phyloP scores from a whole-genome alignment of 2,797 vertebrate species.

The Hylomyscus alleni region DNA sequence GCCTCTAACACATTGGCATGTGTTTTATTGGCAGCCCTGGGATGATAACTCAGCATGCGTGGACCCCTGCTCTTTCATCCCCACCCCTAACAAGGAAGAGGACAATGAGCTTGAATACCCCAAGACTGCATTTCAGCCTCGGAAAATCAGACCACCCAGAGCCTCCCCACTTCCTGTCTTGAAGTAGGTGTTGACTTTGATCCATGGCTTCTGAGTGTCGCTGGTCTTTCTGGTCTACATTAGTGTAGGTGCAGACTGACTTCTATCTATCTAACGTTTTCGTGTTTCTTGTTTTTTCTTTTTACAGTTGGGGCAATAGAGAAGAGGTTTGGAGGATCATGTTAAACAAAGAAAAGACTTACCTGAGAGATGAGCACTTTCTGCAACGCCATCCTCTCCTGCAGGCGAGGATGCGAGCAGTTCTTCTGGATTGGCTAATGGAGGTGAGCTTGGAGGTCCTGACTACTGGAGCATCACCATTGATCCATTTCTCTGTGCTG shows the following conservation, averaged over 20 bases:
- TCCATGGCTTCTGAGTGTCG: not conserved
- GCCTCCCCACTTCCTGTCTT: constrained; percentile 94
- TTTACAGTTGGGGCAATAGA: constrained; percentile 95
- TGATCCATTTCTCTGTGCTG: not conserved
- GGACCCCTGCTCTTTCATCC: constrained; percentile 92
- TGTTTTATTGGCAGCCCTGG: constrained; percentile 83
- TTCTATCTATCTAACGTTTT: not conserved
- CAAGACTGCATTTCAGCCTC: constrained; percentile 66
- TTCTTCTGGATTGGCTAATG: constrained; percentile 99
- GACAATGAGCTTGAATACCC: constrained; percentile 85
- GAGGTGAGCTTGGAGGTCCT: constrained; percentile 91
- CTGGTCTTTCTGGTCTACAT: not conserved
- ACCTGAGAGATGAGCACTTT: constrained; percentile 92
- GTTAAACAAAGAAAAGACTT: constrained; percentile 94
- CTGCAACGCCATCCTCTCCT: constrained; percentile 96
- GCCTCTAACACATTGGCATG: not conserved
- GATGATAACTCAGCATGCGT: constrained; percentile 84
- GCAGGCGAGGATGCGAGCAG: constrained; percentile 96
- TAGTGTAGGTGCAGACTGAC: not conserved
- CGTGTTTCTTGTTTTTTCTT: not conserved
- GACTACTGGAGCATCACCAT: not conserved
- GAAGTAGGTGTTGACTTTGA: constrained; percentile 85
- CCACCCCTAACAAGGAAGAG: constrained; percentile 92
- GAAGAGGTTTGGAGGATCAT: constrained; percentile 98
- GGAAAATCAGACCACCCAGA: constrained; percentile 88